These are phyloP conservation scores for Pammene aurita DNA, from an alignment of 2,888 invertebrate genomes.

Conservation along the genomic window DNA sequence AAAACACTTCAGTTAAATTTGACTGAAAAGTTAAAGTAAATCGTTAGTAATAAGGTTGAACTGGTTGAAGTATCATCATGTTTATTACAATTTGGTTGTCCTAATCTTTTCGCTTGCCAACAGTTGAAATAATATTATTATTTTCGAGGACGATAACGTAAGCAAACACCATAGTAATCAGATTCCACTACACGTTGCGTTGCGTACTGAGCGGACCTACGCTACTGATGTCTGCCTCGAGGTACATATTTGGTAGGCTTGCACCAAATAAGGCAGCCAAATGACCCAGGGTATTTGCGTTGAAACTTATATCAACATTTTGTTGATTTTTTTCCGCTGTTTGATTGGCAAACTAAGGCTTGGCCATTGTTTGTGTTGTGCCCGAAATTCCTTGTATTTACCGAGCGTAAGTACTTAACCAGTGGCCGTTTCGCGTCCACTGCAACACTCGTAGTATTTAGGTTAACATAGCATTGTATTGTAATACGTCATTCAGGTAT, in stretches of 20 bases:
- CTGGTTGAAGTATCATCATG: neutral
- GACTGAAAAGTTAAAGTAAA: neutral
- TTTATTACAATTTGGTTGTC: neutral
- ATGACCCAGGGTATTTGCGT: constrained; percentile 9
- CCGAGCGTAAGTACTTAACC: neutral
- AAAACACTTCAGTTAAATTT: too few relatives aligned
- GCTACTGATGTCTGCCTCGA: neutral
- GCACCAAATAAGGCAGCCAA: constrained; percentile 15
- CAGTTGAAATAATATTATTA: constrained; percentile 26
- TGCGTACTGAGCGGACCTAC: neutral
- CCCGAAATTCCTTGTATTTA: constrained; percentile 9
- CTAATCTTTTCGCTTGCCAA: constrained; percentile 16
- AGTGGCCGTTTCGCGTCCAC: neutral
- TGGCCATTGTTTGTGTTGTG: constrained; percentile 15
- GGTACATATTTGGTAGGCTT: constrained; percentile 7
- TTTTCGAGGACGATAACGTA: constrained; percentile 24
- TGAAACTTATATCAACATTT: constrained; percentile 11
- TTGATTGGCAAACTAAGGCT: constrained; percentile 17
- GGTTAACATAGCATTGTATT: too few relatives aligned
- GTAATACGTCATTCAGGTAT: too few relatives aligned
- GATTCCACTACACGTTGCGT: constrained; percentile 21
- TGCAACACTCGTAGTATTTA: too few relatives aligned
- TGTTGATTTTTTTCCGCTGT: constrained; percentile 10
- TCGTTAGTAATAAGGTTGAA: neutral
- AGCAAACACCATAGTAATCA: constrained; percentile 36